Conservation (phyloP, 2,113 vertebrate genomes). For the Syrrhaptes paradoxus region DNA sequence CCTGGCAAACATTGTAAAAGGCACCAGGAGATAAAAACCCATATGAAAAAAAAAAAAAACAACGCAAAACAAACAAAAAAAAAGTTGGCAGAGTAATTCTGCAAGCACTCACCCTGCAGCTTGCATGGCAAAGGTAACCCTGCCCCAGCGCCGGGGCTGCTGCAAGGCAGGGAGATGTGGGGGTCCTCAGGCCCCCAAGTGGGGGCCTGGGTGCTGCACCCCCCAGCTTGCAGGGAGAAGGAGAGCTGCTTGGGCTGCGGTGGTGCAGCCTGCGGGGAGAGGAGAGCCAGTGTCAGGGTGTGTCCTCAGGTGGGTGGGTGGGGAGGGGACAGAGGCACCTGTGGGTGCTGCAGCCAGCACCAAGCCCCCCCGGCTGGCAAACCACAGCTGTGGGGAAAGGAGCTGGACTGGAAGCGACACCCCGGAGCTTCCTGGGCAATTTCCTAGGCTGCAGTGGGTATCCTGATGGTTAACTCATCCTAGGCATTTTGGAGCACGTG, state of each 20-base stretch:
- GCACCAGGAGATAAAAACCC: neutral
- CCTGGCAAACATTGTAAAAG: neutral
- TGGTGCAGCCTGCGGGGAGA: neutral
- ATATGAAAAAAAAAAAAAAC: neutral
- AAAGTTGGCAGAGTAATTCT: neutral
- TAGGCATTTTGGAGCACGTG: neutral
- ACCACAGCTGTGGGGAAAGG: neutral
- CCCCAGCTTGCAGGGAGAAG: neutral
- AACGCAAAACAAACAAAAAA: neutral
- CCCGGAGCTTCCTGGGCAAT: neutral
- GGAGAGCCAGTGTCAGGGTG: neutral
- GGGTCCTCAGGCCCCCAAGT: neutral
- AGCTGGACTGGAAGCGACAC: neutral
- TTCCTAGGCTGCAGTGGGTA: neutral
- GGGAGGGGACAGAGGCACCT: neutral
- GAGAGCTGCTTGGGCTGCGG: neutral
- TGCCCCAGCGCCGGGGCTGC: neutral
- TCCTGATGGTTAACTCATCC: neutral
- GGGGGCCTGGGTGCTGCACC: neutral
- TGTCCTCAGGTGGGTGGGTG: neutral
- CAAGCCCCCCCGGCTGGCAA: rapidly evolving
- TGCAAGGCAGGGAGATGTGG: neutral
- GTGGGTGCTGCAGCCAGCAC: neutral
- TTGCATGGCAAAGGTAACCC: neutral
- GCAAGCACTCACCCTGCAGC: neutral